These are phyloP conservation scores for Thunnus albacares DNA, from an alignment of 2,797 vertebrate species.

Conservation along the genomic window DNA sequence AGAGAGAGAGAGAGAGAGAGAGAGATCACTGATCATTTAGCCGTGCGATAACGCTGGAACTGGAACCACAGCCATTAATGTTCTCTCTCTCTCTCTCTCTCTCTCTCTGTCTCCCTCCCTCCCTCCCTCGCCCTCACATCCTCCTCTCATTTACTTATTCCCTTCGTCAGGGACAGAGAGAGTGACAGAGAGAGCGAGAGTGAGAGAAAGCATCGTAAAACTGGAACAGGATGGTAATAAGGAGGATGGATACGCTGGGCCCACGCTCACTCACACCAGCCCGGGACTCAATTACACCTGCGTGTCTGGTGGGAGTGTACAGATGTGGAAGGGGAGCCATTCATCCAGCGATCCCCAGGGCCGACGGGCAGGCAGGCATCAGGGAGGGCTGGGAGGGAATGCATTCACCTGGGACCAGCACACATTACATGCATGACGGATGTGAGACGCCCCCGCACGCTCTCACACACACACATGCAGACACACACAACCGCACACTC, in stretches of 20 bases:
- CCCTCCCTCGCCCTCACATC: conserved; percentile 23
- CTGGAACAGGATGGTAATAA: conserved; percentile 73
- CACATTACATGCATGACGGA: conserved; percentile 83
- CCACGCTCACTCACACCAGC: conserved; percentile 71
- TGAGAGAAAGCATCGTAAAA: conserved; percentile 56
- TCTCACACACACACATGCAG: conserved; percentile 25
- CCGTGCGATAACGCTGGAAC: conserved; percentile 75
- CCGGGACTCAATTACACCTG: conserved; percentile 84
- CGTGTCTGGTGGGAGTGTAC: conserved; percentile 78
- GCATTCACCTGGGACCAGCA: conserved; percentile 79
- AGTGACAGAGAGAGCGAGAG: conserved; percentile 6
- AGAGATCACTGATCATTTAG: conserved; percentile 75
- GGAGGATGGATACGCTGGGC: conserved; percentile 76
- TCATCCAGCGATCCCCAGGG: conserved; percentile 82
- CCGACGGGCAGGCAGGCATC: conserved; percentile 63
- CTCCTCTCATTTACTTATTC: conserved; percentile 67
- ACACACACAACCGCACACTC: conserved; percentile 23
- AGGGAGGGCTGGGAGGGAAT: conserved; percentile 64
- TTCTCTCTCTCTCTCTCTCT: conserved; percentile 17
- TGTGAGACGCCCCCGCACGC: conserved; percentile 64
- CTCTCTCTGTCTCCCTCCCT: conserved; percentile 17
- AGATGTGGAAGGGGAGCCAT: conserved; percentile 80
- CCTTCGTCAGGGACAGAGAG: conserved; percentile 40
- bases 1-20: conserved; percentile 4
- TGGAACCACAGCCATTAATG: conserved; percentile 64